Conservation (phyloP, 2,888 invertebrate genomes). For the Stramonita haemastoma region DNA sequence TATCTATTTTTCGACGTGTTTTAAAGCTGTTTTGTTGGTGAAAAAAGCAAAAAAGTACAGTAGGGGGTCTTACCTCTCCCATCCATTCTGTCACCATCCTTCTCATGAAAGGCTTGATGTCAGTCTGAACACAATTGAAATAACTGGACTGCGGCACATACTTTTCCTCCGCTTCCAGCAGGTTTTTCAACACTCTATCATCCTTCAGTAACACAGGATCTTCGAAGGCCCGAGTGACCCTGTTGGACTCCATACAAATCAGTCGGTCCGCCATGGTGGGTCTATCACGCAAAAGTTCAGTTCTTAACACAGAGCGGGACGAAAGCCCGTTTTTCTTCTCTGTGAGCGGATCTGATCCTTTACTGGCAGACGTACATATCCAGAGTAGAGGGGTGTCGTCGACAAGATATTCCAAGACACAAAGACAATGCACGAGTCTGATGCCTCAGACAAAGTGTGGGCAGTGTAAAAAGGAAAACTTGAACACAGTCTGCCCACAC, state of each 20-base stretch:
- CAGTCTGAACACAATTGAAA: constrained; percentile 91
- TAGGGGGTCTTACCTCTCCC: constrained; percentile 87
- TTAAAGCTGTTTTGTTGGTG: neutral
- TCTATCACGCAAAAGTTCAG: neutral
- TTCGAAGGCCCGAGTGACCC: constrained; percentile 61
- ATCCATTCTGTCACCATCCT: constrained; percentile 97
- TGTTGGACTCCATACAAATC: constrained; percentile 34
- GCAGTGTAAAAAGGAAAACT: neutral
- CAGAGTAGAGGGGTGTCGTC: neutral
- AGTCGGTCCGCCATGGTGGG: constrained; percentile 37
- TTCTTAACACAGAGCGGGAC: neutral
- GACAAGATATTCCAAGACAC: neutral
- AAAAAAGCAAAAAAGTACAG: constrained; percentile 31
- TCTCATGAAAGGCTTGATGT: constrained; percentile 93
- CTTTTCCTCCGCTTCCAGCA: constrained; percentile 90
- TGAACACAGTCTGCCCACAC: neutral
- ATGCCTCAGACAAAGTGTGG: neutral
- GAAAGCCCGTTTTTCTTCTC: too few relatives aligned
- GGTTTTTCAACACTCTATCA: constrained; percentile 77
- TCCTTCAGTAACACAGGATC: constrained; percentile 75
- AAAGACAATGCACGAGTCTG: neutral
- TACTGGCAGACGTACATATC: neutral
- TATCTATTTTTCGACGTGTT: neutral
- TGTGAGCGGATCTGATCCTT: neutral
- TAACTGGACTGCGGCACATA: constrained; percentile 87